phyloP scores from a whole-genome alignment of 2,113 vertebrate species.

The Alexandromys fortis region DNA sequence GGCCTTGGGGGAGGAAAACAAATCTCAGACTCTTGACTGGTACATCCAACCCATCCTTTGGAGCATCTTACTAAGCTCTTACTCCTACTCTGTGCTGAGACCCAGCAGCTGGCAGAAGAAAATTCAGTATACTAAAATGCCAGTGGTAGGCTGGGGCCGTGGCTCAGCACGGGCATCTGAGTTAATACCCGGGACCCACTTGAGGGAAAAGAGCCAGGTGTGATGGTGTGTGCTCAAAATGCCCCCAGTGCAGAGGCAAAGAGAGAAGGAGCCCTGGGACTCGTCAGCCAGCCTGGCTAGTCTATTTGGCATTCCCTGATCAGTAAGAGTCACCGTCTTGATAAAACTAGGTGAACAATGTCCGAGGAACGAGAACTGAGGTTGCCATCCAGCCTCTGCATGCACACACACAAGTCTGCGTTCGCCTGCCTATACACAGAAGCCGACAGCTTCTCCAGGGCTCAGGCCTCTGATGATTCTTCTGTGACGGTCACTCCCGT shows the following conservation, averaged over 20 bases:
- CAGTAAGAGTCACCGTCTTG: neutral
- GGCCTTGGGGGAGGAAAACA: neutral
- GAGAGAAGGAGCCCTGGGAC: neutral
- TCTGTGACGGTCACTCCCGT: neutral
- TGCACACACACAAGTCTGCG: neutral
- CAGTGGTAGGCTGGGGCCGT: neutral
- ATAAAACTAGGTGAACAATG: neutral
- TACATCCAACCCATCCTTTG: neutral
- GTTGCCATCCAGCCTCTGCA: neutral
- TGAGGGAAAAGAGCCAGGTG: neutral
- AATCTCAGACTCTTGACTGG: neutral
- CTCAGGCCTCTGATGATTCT: neutral
- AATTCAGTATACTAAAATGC: neutral
- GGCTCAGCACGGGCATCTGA: neutral
- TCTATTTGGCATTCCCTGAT: neutral
- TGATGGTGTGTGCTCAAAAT: neutral
- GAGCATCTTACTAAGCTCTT: neutral
- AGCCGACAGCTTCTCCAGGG: neutral
- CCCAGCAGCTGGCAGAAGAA: neutral
- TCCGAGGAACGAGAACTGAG: neutral
- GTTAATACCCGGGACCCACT: neutral
- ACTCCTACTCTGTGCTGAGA: neutral
- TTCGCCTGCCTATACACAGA: neutral
- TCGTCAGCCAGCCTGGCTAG: neutral
- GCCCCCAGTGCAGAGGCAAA: neutral